A percentile compares a stretch with the other conserved stretches of the same genome.
Evolutionary conservation across 2,797 vertebrate genomes (phyloP).

Genomic region (Mormyrops attenuatus): DNA sequence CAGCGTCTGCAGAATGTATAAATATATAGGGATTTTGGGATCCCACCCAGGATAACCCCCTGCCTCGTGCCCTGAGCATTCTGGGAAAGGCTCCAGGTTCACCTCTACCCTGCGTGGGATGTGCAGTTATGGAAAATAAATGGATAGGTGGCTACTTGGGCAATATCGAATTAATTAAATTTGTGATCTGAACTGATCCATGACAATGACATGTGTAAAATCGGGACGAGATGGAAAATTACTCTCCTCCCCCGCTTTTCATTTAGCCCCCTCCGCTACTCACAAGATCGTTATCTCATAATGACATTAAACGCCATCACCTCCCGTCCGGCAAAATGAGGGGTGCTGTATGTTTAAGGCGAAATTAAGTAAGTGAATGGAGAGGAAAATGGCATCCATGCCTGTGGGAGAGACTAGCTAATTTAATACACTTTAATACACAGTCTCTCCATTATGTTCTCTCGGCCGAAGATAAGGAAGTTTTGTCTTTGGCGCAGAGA

Average conservation of each 20-base stretch:
- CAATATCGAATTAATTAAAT: neutral
- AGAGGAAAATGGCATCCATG: neutral
- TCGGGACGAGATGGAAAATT: neutral
- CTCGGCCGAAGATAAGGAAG: constrained; percentile 42
- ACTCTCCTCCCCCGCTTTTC: neutral
- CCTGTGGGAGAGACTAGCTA: neutral
- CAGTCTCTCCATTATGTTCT: constrained; percentile 37
- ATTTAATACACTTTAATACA: neutral
- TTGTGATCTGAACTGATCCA: neutral
- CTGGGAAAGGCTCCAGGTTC: neutral
- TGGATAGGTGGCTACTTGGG: neutral
- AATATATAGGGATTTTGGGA: neutral
- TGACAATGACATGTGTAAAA: neutral
- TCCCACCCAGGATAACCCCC: neutral
- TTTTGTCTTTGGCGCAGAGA: constrained; percentile 35
- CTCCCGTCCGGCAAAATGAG: neutral
- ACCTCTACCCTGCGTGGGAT: neutral
- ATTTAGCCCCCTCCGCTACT: neutral
- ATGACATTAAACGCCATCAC: neutral
- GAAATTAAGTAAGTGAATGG: neutral
- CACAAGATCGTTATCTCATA: neutral
- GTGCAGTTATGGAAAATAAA: neutral
- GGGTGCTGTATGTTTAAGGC: neutral
- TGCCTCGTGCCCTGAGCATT: neutral
- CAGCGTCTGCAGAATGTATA: neutral